Evolutionary conservation across 2,113 vertebrate species (phyloP), one percentile per base, ranked within the genome.

Genomic region (Microcebus griseorufus): DNA sequence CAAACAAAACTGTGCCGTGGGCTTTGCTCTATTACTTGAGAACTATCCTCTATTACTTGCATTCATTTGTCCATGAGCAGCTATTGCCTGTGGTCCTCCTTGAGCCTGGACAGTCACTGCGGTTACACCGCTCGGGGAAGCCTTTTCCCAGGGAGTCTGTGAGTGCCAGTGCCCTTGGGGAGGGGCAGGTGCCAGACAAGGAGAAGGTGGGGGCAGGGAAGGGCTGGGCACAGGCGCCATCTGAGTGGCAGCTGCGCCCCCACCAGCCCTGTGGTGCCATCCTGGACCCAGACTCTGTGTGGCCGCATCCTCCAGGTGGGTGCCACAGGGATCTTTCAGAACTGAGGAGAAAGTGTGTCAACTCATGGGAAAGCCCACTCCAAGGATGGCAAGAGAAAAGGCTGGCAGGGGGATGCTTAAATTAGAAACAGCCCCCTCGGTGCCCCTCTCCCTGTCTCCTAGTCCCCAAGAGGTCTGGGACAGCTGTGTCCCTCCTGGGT

Each of bases 71-170:
- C 73, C 42, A 4, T 4, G 14, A 48, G 27, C 27, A 48, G 16
- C 42, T 48, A 2, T 29, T 48, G 42, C 13, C 9, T 76, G 42
- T 48, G 14, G 73, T 25, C 42, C 39, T 45, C 73, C 25, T 48
- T 16, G 73, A 29, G 25, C 27, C 29, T 5, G 27, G 70, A 42
- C n/a, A 65, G 17, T 8, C 9, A 12, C 14, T 17, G 53, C 42
- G 37, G 88, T 8, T 2, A 9, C 23, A 53, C 7, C 0, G 1
- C 60, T 39, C 7, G 3, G 6, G 23, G 7, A 45, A n/a, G 53
- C 51, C 5, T 82, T 62, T 62, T 62, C 80, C 29, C 62, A 42
- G 5, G 4, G 7, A 27, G 55, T 14, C 3, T 39, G 79, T 13
- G 17, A 37, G 14, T 6, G 53, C 45, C 6, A 29, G 10, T 4